phyloP scores from a whole-genome alignment of 2,797 vertebrate genomes.

The Myotis vivesi region DNA sequence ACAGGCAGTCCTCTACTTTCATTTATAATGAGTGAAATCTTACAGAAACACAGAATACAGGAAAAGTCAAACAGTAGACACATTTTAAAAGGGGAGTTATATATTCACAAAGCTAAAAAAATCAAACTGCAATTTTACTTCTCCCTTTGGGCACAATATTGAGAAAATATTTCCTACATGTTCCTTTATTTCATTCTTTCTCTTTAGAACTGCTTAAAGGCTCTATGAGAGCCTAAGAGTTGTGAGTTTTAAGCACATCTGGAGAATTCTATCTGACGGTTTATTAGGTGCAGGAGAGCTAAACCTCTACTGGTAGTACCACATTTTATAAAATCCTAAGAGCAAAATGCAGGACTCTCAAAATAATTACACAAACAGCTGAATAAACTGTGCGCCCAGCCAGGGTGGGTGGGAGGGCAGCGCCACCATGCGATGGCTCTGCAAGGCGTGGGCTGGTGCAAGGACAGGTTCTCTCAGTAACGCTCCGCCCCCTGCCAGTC shows the following conservation, averaged over 20 bases:
- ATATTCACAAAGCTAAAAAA: conserved; percentile 40
- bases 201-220: neutral
- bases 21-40: neutral
- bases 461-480: neutral
- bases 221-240: neutral
- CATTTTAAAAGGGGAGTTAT: neutral
- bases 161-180: neutral
- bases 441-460: neutral
- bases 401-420: conserved; percentile 56
- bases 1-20: conserved; percentile 65
- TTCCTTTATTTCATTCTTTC: conserved; percentile 3
- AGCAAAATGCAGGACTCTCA: conserved; percentile 20
- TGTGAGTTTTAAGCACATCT: conserved; percentile 13
- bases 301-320: neutral
- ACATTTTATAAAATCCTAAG: conserved; percentile 6
- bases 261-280: neutral
- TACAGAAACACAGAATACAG: neutral
- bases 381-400: neutral
- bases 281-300: neutral
- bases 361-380: conserved; percentile 7
- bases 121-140: neutral
- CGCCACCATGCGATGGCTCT: conserved; percentile 62
- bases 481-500: neutral
- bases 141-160: neutral
- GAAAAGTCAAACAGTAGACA: neutral